Evolutionary conservation across 2,113 vertebrate genomes (phyloP), one percentile per base, ranked within the genome.

Genomic region (Sturnus vulgaris): DNA sequence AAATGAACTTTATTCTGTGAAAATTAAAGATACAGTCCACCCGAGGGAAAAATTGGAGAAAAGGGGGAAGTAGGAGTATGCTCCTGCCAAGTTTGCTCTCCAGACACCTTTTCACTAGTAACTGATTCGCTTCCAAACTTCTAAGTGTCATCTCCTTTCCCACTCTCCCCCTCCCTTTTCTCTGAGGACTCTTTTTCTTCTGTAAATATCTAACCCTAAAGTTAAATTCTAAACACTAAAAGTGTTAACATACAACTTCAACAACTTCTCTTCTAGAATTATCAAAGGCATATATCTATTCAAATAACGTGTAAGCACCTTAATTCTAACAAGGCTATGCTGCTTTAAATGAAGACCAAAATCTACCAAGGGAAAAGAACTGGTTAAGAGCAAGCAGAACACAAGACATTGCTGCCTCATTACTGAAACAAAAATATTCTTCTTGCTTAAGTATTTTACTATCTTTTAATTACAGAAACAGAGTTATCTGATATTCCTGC

Each of bases 391-490:
- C 15, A 88, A 86, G 27, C 28, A 75, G 37, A 91, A 88, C 23
- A 73, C 39, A 79, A 86, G 75, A 72, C 19, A 71, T 18, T n/a
- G 64, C 31, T 14, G 30, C 37, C 28, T 86, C 35, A 75, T 12
- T 71, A 44, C 24, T 82, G 49, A 72, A 91, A 93, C 18, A 71
- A 84, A 95, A 71, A 78, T 19, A 65, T 28, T 63, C 27, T 80
- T 83, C 44, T 55, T 53, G 37, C 30, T 50, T 31, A 75, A 59
- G 30, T 68, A 81, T 86, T 91, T 88, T 52, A 71, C 30, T 94
- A 46, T 57, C 60, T 90, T 91, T 84, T 92, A 94, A 89, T 85
- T 92, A 89, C 61, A 85, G 73, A 75, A 81, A 78, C 42, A 92
- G 49, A 89, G 22, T 71, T 85, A 89, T 60, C 75, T 79, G 49